Base-by-base conservation (phyloP, 2,888 invertebrate species). In the Amblyjoppa proteus region DNA sequence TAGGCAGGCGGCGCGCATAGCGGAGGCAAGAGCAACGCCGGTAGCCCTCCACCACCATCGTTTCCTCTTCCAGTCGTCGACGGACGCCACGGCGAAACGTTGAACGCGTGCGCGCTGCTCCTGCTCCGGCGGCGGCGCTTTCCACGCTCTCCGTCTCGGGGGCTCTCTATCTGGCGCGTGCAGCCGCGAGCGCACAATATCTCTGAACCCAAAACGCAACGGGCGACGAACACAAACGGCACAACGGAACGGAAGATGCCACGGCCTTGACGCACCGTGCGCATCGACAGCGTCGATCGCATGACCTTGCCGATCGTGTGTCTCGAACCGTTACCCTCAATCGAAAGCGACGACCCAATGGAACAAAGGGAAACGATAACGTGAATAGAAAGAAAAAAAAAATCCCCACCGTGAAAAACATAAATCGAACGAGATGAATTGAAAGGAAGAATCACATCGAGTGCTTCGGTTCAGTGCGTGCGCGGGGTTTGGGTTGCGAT, bases 11-110 rank as follows among this genome's bases (percentile, higher is more conserved):
- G 81, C 45, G 68, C 76, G 61, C 49, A 25, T 68, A 80, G 75
- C 78, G 56, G 64, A 34, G 64, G 61, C 71, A 81, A 75, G 66
- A 84, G 77, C 80, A 85, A 84, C 81, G 84, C 56, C 71, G 81
- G 81, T 77, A 20, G 64, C 64, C 64, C 64, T 51, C 70, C 70
- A 49, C 51, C 83, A 56, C 45, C 81, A 80, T 77, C 86, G 84
- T 75, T 87, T 86, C 84, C 82, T 84, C 83, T 87, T 87, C 87
- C 87, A 87, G 87, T 87, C 86, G 87, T 84, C 84, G 84, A 84
- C 87, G 86, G 86, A 86, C 87, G 86, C 86, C 84, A 87, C 87
- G 87, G 83, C 84, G 85, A 86, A 82, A 78, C 86, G 87, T 84
- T 86, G 78, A 82, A 87, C 84, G 87, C 87, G 88, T 83, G 85